phyloP scores from a whole-genome alignment of 2,797 vertebrate species.

The Rallus crepitans region DNA sequence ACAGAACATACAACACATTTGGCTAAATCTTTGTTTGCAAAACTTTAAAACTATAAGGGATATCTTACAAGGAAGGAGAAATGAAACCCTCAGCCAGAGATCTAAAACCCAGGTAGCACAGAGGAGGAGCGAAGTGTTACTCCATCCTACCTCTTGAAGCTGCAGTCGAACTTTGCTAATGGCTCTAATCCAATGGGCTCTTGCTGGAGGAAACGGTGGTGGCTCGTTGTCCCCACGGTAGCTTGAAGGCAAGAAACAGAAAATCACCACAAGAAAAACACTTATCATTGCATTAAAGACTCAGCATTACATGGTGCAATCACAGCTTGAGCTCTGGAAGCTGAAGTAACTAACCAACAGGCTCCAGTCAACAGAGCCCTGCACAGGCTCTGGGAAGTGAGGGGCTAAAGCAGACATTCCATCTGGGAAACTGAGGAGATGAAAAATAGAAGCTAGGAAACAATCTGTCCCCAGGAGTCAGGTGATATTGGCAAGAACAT shows the following conservation, averaged over 20 bases:
- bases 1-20: background rate
- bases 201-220: conserved; percentile 87
- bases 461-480: background rate
- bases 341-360: background rate
- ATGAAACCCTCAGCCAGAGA: background rate
- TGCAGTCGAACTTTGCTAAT: conserved; percentile 94
- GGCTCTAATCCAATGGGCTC: conserved; percentile 92
- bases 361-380: background rate
- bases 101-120: background rate
- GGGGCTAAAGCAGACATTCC: background rate
- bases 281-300: background rate
- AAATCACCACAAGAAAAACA: background rate
- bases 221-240: conserved; percentile 76
- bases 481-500: background rate
- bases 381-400: background rate
- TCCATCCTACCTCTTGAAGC: conserved; percentile 91
- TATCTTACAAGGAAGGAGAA: background rate
- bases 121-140: background rate
- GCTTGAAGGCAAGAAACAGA: conserved; percentile 70
- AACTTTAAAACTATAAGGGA: background rate
- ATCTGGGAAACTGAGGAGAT: background rate
- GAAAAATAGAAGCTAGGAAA: background rate
- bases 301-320: background rate
- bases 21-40: background rate
- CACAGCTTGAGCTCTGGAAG: background rate